phyloP scores from a whole-genome alignment of 2,888 invertebrate genomes.

The Parascotia fuliginaria region DNA sequence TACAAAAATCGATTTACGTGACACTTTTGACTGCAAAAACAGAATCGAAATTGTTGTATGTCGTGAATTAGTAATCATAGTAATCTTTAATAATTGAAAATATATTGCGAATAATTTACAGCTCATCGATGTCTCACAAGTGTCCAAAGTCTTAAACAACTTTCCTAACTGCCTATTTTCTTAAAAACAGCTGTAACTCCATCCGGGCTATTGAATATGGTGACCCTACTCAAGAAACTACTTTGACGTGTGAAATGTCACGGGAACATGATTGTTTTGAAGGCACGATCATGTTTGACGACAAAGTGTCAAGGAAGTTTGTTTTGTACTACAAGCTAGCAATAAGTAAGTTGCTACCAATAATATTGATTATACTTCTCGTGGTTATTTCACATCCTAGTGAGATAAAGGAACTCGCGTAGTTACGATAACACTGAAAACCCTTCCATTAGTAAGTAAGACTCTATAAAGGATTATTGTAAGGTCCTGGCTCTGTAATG shows the following conservation, averaged over 20 bases:
- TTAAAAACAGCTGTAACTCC: not conserved
- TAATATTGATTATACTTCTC: constrained; percentile 3
- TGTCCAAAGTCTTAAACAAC: too few relatives aligned
- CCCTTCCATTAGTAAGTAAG: not conserved
- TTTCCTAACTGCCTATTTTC: not conserved
- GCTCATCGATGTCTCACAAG: too few relatives aligned
- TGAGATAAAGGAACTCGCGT: not conserved
- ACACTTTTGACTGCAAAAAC: too few relatives aligned
- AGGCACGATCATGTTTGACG: constrained; percentile 13
- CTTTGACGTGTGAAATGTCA: constrained; percentile 41
- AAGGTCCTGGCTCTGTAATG: too few relatives aligned
- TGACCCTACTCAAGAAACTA: constrained; percentile 10
- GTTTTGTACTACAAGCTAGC: constrained; percentile 8
- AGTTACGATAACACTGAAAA: not conserved
- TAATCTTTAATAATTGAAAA: too few relatives aligned
- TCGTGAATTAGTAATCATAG: too few relatives aligned
- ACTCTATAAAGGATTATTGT: too few relatives aligned
- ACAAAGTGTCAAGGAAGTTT: constrained; percentile 22
- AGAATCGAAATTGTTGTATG: too few relatives aligned
- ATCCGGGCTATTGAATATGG: not conserved
- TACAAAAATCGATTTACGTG: too few relatives aligned
- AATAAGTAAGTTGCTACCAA: not conserved
- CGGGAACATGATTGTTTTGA: constrained; percentile 27
- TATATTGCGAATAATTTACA: too few relatives aligned
- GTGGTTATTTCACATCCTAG: constrained; percentile 3